phyloP scores from a whole-genome alignment of 30 jellyfish, hydroid and myxozoan genomes.

The Aurelia sp. region DNA sequence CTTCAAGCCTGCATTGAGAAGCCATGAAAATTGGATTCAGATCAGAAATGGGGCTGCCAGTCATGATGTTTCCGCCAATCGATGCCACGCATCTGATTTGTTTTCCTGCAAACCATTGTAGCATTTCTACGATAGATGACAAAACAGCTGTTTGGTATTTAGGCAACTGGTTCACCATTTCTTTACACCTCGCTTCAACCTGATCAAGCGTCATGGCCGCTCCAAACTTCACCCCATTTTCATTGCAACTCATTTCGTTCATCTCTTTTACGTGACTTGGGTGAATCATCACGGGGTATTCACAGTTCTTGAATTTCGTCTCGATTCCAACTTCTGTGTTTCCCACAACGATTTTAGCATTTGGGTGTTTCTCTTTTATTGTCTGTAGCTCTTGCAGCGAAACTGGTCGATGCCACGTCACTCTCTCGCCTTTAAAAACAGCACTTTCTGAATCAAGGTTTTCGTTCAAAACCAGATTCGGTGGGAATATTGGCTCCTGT shows the following conservation, averaged over 20 bases:
- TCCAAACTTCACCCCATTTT: conserved; percentile 28
- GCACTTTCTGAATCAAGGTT: neutral
- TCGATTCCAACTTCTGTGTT: conserved; percentile 45
- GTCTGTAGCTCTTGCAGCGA: neutral
- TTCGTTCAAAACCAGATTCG: conserved; percentile 1
- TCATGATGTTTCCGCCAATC: conserved; percentile 19
- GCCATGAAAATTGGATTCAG: conserved; percentile 53
- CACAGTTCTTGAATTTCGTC: conserved; percentile 23
- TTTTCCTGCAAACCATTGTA: conserved; percentile 54
- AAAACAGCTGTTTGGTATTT: conserved; percentile 9
- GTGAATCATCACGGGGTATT: conserved; percentile 28
- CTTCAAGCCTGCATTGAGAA: conserved; percentile 28
- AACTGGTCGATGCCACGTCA: conserved; percentile 19
- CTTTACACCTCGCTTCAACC: conserved; percentile 16
- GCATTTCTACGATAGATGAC: conserved; percentile 22
- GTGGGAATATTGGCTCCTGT: conserved; percentile 55
- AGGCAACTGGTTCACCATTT: neutral
- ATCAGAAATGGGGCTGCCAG: conserved; percentile 32
- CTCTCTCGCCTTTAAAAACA: conserved; percentile 25
- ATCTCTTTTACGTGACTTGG: conserved; percentile 40
- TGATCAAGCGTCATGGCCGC: conserved; percentile 35
- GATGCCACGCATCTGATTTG: conserved; percentile 46
- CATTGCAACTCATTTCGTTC: neutral
- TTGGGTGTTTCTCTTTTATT: conserved; percentile 1
- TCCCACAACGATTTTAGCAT: conserved; percentile 45